A percentile compares a stretch with the other conserved stretches of the same genome.
Evolutionary conservation across 1,140 invertebrate species (phyloP).

Genomic region (Zaprionus lachaisei): DNA sequence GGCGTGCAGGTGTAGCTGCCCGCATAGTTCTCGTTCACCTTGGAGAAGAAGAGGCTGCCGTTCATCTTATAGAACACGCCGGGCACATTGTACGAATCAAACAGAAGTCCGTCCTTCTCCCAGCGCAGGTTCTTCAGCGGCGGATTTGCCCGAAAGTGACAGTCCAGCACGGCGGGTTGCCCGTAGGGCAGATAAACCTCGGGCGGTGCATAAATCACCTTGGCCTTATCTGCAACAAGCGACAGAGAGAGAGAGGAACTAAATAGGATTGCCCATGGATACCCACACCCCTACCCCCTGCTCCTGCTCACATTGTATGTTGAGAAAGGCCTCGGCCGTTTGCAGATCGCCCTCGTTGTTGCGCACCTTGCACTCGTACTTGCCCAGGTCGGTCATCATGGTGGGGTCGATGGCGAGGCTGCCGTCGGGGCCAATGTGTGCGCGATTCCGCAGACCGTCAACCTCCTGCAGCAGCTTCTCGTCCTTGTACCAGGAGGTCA

Average conservation of each 20-base stretch:
- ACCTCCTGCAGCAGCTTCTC: constrained; percentile 87
- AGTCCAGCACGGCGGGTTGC: constrained; percentile 95
- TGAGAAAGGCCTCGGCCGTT: constrained; percentile 94
- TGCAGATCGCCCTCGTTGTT: constrained; percentile 92
- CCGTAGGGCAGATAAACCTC: constrained; percentile 95
- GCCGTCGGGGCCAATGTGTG: constrained; percentile 88
- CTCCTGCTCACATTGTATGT: constrained; percentile 95
- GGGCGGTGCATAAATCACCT: constrained; percentile 94
- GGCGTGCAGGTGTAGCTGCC: constrained; percentile 96
- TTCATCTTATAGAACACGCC: constrained; percentile 94
- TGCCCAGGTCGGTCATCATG: constrained; percentile 92
- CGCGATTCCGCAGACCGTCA: constrained; percentile 87
- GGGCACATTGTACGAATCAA: constrained; percentile 95
- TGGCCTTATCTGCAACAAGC: constrained; percentile 91
- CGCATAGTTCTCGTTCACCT: constrained; percentile 91
- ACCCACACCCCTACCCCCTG: constrained; percentile 31
- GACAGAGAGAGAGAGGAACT: not conserved
- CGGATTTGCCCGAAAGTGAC: constrained; percentile 96
- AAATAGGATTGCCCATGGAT: not conserved
- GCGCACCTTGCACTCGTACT: constrained; percentile 94
- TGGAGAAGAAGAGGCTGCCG: constrained; percentile 93
- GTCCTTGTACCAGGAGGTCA: constrained; percentile 90
- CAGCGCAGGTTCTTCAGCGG: constrained; percentile 96
- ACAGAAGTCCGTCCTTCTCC: constrained; percentile 96
- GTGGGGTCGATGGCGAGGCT: constrained; percentile 91